These are phyloP conservation scores for Brachyptera putata DNA, from an alignment of 2,888 invertebrate species.

Conservation along the genomic window DNA sequence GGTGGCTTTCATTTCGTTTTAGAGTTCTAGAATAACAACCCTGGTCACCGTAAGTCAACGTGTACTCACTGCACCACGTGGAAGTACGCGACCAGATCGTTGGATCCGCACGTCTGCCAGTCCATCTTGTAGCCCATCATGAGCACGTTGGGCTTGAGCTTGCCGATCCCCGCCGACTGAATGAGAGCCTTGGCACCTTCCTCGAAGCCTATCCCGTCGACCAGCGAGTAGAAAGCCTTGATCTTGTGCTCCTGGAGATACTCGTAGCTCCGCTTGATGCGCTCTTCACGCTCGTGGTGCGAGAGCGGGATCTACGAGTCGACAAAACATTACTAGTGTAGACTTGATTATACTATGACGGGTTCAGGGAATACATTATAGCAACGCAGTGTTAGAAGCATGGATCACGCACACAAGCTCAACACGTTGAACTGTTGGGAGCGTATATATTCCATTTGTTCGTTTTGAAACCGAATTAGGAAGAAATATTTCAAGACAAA, in stretches of 20 bases:
- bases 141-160: constrained; percentile 87
- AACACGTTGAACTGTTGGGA: no score
- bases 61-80: constrained; percentile 86
- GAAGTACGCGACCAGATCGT: constrained; percentile 82
- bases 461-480: no score
- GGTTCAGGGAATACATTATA: no score
- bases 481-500: no score
- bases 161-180: constrained; percentile 87
- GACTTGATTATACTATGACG: no score
- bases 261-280: constrained; percentile 63
- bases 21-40: no score
- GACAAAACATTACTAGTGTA: no score
- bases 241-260: constrained; percentile 80
- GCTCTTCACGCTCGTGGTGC: constrained; percentile 57
- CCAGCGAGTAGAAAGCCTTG: constrained; percentile 81
- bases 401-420: no score
- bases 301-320: constrained; percentile 55
- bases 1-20: no score
- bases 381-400: no score
- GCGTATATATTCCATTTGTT: no score
- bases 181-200: constrained; percentile 77
- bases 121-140: constrained; percentile 92
- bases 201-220: constrained; percentile 66
- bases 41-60: no score
- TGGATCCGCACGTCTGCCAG: constrained; percentile 72